Conservation (phyloP, 2,888 invertebrate genomes). For the Ferrisia virgata region DNA sequence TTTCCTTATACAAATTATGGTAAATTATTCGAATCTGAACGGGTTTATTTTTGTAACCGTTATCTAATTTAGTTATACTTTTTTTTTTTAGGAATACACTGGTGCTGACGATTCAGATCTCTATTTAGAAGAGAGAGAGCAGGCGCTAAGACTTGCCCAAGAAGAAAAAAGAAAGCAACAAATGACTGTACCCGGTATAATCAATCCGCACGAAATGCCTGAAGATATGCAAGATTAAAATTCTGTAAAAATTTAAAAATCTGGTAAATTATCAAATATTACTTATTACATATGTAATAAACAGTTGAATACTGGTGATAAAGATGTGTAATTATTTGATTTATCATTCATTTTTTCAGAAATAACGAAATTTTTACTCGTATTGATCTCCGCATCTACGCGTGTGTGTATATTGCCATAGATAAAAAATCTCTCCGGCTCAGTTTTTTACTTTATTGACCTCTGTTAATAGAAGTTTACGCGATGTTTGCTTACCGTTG, state of each 20-base stretch:
- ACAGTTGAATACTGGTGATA: too few species aligned
- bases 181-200: slow-evolving; percentile 91
- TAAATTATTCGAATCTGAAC: slow-evolving; percentile 57
- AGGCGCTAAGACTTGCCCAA: slow-evolving; percentile 82
- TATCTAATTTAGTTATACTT: neutral
- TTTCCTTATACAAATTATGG: slow-evolving; percentile 98
- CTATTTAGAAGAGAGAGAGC: slow-evolving; percentile 94
- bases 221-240: slow-evolving; percentile 62
- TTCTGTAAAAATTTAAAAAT: neutral
- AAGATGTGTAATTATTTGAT: too few species aligned
- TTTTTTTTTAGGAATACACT: slow-evolving; percentile 80
- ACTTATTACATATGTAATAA: too few species aligned
- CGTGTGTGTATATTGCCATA: neutral
- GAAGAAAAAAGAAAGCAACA: slow-evolving; percentile 90
- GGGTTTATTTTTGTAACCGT: neutral
- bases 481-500: slow-evolving; percentile 27
- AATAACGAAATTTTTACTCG: slow-evolving; percentile 36
- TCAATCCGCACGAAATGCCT: slow-evolving; percentile 91
- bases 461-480: slow-evolving; percentile 12
- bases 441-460: slow-evolving; percentile 26
- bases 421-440: neutral
- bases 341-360: too few species aligned
- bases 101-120: slow-evolving; percentile 97
- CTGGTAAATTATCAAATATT: too few species aligned
- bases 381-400: slow-evolving; percentile 37